A percentile compares a stretch with the other conserved stretches of the same genome.
phyloP scores from a whole-genome alignment of 2,113 vertebrate genomes.

The Psittacula cyanocephala region DNA sequence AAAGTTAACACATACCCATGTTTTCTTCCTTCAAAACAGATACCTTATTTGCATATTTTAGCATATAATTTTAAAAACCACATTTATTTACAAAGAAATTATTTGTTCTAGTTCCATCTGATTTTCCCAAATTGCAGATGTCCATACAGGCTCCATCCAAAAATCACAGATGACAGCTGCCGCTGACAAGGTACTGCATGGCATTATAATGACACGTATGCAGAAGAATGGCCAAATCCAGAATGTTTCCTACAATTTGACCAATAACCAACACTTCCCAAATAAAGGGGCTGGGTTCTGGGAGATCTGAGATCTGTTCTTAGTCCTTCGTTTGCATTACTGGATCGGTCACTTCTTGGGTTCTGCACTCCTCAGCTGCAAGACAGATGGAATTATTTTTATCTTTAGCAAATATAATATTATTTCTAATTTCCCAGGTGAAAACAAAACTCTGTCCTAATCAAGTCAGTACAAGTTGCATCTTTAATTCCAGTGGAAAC shows the following conservation, averaged over 20 bases:
- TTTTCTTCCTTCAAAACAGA: constrained; percentile 58
- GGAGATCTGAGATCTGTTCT: neutral
- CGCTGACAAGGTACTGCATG: neutral
- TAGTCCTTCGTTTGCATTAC: neutral
- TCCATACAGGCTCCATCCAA: neutral
- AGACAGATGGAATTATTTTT: neutral
- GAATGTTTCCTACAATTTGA: neutral
- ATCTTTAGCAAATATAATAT: neutral
- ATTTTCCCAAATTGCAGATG: neutral
- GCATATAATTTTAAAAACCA: constrained; percentile 31
- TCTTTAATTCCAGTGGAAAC: neutral
- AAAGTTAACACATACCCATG: constrained; percentile 44
- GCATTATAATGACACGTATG: neutral
- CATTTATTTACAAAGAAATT: constrained; percentile 55
- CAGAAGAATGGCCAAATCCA: neutral
- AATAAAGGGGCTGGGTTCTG: neutral
- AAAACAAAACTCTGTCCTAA: neutral
- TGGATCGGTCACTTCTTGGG: neutral
- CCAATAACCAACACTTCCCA: neutral
- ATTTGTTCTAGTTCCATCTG: neutral
- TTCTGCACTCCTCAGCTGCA: neutral
- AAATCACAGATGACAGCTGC: neutral
- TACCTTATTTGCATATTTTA: constrained; percentile 61
- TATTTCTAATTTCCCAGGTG: neutral
- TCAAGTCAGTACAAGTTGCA: neutral